These are phyloP conservation scores for Chionomys nivalis DNA, from an alignment of 2,113 vertebrate genomes.

Conservation along the genomic window DNA sequence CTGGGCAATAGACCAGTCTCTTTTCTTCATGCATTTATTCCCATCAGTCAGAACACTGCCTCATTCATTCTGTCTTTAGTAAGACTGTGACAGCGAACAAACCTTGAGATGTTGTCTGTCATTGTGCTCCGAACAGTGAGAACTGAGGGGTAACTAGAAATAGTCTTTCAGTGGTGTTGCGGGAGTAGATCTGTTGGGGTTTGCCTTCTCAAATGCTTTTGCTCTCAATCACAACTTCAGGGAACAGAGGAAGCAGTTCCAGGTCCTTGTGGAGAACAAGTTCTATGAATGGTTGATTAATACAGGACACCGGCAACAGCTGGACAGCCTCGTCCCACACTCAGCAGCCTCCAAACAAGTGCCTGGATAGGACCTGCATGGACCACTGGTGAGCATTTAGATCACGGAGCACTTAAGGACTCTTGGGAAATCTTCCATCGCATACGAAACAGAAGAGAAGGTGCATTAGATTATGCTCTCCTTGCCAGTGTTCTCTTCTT, in stretches of 20 bases:
- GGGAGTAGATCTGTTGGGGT: background rate
- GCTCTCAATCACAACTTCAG: slow-evolving; percentile 82
- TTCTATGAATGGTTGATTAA: slow-evolving; percentile 95
- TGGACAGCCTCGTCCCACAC: slow-evolving; percentile 93
- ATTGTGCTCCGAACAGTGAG: background rate
- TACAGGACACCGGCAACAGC: slow-evolving; percentile 92
- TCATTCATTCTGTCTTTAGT: background rate
- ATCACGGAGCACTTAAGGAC: background rate
- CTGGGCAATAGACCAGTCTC: background rate
- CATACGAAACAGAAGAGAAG: background rate
- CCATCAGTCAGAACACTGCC: background rate
- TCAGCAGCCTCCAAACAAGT: slow-evolving; percentile 81
- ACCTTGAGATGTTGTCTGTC: background rate
- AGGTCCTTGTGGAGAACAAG: slow-evolving; percentile 92
- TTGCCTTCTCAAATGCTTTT: slow-evolving; percentile 5
- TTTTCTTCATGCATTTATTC: background rate
- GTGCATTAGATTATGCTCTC: background rate
- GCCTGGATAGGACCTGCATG: slow-evolving; percentile 71
- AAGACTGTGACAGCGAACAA: background rate
- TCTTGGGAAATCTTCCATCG: background rate
- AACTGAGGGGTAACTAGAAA: slow-evolving; percentile 4
- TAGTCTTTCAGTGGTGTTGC: background rate
- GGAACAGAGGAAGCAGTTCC: slow-evolving; percentile 92
- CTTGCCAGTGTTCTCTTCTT: background rate
- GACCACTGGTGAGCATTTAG: slow-evolving; percentile 53